These are phyloP conservation scores for Rhinogobius similis DNA, from an alignment of 2,113 vertebrate species.

Conservation along the genomic window DNA sequence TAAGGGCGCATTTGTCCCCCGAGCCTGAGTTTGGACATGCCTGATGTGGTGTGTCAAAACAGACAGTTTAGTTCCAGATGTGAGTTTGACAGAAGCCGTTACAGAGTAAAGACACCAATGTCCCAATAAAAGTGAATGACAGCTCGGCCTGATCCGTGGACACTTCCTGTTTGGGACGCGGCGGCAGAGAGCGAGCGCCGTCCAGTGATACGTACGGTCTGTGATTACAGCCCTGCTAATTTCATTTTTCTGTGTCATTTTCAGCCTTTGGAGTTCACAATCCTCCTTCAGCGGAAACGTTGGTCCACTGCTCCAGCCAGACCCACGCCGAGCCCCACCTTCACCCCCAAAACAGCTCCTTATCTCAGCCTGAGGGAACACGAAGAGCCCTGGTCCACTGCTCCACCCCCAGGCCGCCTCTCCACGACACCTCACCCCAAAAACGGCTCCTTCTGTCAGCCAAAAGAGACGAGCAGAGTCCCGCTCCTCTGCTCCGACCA, in stretches of 20 bases:
- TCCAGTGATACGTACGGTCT: too few species aligned
- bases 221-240: too few species aligned
- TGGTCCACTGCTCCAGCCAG: constrained; percentile 32
- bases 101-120: too few species aligned
- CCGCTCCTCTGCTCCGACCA: background rate
- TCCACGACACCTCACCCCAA: background rate
- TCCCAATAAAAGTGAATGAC: too few species aligned
- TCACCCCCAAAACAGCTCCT: background rate
- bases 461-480: background rate
- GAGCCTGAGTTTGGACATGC: too few species aligned
- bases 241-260: background rate
- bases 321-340: background rate
- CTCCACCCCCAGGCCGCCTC: background rate
- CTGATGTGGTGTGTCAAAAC: too few species aligned
- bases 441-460: background rate
- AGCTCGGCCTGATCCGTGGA: too few species aligned
- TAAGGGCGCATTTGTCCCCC: too few species aligned
- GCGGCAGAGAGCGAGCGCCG: too few species aligned
- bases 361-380: background rate
- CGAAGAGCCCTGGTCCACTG: background rate
- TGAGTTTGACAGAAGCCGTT: too few species aligned
- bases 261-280: constrained; percentile 48
- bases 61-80: too few species aligned
- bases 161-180: too few species aligned
- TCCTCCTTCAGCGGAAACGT: constrained; percentile 24